Percentiles rank a stretch among this genome's conserved stretches.
Evolutionary conservation across 2,888 invertebrate species (phyloP).

Genomic region (Lasioglossum leucozonium): DNA sequence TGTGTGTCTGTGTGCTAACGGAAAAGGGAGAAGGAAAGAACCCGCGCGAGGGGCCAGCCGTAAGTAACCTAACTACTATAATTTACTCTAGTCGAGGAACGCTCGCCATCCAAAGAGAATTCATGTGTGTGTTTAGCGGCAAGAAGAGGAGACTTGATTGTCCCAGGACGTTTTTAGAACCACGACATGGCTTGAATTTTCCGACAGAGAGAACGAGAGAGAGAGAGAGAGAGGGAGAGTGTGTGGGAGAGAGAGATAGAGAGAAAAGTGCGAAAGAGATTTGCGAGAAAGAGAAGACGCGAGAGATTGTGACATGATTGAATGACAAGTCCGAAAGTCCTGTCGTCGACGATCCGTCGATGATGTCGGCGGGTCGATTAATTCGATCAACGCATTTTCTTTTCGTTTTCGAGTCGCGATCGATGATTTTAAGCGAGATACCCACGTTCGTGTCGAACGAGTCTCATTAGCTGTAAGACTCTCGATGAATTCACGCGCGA

Average conservation of each 20-base stretch:
- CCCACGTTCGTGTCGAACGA: conserved; percentile 16
- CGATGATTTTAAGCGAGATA: conserved; percentile 16
- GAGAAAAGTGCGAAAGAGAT: not conserved
- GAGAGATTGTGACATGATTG: conserved; percentile 1
- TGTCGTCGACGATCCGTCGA: conserved; percentile 44
- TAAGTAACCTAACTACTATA: conserved; percentile 65
- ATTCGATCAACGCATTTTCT: conserved; percentile 12
- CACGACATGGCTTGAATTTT: conserved; percentile 28
- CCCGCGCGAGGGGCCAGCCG: conserved; percentile 75
- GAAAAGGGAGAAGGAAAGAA: conserved; percentile 46
- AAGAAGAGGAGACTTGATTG: conserved; percentile 3
- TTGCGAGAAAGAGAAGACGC: not conserved
- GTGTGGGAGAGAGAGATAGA: not conserved
- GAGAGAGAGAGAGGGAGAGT: not conserved
- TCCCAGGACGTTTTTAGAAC: conserved; percentile 16
- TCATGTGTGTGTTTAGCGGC: conserved; percentile 39
- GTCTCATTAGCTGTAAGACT: conserved; percentile 25
- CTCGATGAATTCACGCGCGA: conserved; percentile 51
- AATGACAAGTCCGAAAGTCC: conserved; percentile 40
- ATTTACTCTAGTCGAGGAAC: conserved; percentile 70
- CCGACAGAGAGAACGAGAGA: not conserved
- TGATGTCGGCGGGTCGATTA: conserved; percentile 23
- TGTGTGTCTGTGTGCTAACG: conserved; percentile 23
- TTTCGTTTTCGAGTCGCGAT: not conserved
- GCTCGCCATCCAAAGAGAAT: conserved; percentile 49